Evolutionary conservation across 2,888 invertebrate genomes (phyloP), one percentile per base, ranked within the genome.

Genomic region (Drosophila borealis): DNA sequence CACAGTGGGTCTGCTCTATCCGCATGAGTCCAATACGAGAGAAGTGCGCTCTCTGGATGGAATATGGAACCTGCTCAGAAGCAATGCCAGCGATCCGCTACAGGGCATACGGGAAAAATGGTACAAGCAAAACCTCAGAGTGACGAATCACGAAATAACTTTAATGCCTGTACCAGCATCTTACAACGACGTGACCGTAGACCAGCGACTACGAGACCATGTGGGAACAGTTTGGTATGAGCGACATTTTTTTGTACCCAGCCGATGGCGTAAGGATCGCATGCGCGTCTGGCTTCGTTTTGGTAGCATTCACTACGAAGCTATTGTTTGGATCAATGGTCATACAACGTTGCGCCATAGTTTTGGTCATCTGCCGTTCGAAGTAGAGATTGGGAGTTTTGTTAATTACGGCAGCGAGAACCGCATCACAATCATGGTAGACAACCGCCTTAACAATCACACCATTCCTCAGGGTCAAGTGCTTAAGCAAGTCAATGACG

Each of bases 161-260:
- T 93, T 95, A 19, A 99, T 99, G 98, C 98, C 99, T 5, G 98
- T 99, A 6, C 99, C 99, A 0, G 95, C 97, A 0, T 98, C 98
- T 57, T 99, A 96, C 93, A 99, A 99, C 90, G 99, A 99, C 91
- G 94, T 99, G 13, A 97, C 97, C 0, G 95, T 96, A 53, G 96
- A 97, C 11, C 41, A 51, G 4, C 21, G 39, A 0, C 92, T 98
- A 2, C 93, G 98, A n/a, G 98, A 99, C 92, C 98, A 98, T 93
- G 96, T 99, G 1, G 99, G 99, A 0, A 95, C 98, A 90, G 99
- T 97, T 25, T 99, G 99, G 99, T 99, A 99, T 92, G 97, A 98
- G 88, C 93, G 96, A 14, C 94, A 94, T 3, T 98, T 98, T 93
- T 96, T 95, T 92, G 95, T 96, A 5, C 96, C 98, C 0, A 90